Base-by-base conservation (phyloP, 2,888 invertebrate species). In the Rotaria magnacalcarata region DNA sequence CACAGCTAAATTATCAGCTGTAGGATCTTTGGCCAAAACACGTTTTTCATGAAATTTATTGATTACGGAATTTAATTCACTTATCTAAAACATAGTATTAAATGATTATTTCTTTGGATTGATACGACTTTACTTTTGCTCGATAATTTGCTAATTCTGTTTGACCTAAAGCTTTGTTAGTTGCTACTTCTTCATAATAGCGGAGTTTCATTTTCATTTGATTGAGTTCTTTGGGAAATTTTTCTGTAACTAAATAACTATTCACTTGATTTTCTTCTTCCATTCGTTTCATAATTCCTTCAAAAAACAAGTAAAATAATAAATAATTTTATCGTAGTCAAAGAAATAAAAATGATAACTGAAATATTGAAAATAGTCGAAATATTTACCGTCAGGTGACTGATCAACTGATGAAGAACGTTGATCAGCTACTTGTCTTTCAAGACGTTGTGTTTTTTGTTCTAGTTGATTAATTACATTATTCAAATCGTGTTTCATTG, bases 241-340 rank as follows among this genome's bases (percentile, higher is more conserved):
- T 95, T 89, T 95, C 95, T 88, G 94, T 94, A 0, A 94, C 94
- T 87, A 96, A 92, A 90, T 94, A 95, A 87, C 92, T 93, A 89
- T 94, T 94, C 67, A 94, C 93, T 91, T 94, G 93, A 74, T 94
- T 93, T 91, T 95, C 95, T 90, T 95, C 94, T 89, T 94, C 93
- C 88, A 95, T 91, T 88, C 94, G 93, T 90, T 94, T 94, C 84
- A 95, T 92, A 86, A 95, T 86, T 11, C 74, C 86, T 86, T 58
- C 6, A 41, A 43, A 34, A 84, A 34, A 50, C 50, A 50, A 50
- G 50, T 11, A 50, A 50, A 50, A 11, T 11, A 11, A 50, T 50
- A 50, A 50, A 50, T 50, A 50, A 14, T 50, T 34, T 34, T 34
- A 34, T 34, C 34, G 34, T 34, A 34, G 2, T 34, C 34, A 34